Percentiles rank a stretch among this genome's conserved stretches.
Evolutionary conservation across 2,888 invertebrate genomes (phyloP).

Genomic region (Tortrix viridana): DNA sequence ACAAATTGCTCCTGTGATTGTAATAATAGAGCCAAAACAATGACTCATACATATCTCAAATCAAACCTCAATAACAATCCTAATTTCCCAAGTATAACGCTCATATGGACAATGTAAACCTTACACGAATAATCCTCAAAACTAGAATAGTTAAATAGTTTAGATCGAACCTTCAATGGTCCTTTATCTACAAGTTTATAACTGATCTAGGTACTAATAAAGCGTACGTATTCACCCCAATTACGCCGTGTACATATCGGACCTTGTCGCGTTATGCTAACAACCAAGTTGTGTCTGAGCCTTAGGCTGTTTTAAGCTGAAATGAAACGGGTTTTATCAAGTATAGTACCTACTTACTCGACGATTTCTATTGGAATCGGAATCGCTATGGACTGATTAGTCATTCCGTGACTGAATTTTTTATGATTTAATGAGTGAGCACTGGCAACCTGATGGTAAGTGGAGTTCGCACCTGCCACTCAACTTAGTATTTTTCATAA

Average conservation of each 20-base stretch:
- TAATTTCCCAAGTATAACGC: conserved; percentile 2
- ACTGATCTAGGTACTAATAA: conserved; percentile 63
- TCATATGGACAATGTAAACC: conserved; percentile 23
- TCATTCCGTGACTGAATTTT: background rate
- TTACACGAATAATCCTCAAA: conserved; percentile 50
- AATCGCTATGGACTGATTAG: background rate
- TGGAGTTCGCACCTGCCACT: no score
- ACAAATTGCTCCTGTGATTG: no score
- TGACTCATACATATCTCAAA: no score
- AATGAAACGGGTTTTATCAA: conserved; percentile 41
- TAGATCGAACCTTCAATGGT: conserved; percentile 60
- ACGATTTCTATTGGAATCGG: conserved; percentile 10
- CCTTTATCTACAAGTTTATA: conserved; percentile 62
- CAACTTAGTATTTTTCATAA: no score
- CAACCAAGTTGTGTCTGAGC: conserved; percentile 60
- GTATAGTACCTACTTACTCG: conserved; percentile 23
- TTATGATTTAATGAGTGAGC: background rate
- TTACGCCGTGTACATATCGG: conserved; percentile 48
- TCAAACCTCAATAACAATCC: conserved; percentile 1
- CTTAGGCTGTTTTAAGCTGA: conserved; percentile 50
- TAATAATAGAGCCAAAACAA: no score
- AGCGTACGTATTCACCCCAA: conserved; percentile 63
- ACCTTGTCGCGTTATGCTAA: conserved; percentile 48
- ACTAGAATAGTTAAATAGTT: conserved; percentile 60
- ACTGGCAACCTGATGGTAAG: no score